These are phyloP conservation scores for Stenodera caucasica DNA, from an alignment of 2,888 invertebrate genomes.

Conservation along the genomic window DNA sequence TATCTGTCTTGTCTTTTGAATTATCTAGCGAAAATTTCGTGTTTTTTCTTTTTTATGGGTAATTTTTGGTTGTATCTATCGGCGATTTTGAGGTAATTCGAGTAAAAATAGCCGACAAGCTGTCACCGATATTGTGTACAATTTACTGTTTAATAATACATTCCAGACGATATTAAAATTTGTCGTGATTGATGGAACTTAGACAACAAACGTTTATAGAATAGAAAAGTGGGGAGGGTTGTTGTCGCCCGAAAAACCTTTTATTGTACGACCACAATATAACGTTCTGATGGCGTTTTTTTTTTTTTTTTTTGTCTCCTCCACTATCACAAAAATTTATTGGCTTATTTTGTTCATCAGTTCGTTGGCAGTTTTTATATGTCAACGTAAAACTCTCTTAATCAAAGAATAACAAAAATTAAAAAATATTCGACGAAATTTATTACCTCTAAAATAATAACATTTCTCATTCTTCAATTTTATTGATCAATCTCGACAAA, in stretches of 20 bases:
- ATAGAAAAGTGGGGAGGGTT: conserved; percentile 47
- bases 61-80: conserved; percentile 7
- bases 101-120: conserved; percentile 49
- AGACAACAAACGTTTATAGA: conserved; percentile 49
- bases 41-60: not conserved
- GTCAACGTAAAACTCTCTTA: not conserved
- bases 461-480: not conserved
- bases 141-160: conserved; percentile 55
- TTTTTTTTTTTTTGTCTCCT: conserved; percentile 32
- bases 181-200: conserved; percentile 57
- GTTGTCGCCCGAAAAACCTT: conserved; percentile 34
- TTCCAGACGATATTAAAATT: conserved; percentile 57
- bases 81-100: conserved; percentile 9
- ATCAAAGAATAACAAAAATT: conserved; percentile 2
- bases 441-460: not conserved
- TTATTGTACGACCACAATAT: conserved; percentile 39
- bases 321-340: conserved; percentile 35
- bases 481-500: conserved; percentile 3
- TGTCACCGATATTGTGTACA: conserved; percentile 55
- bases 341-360: conserved; percentile 31
- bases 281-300: conserved; percentile 39
- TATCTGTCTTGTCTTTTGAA: not conserved
- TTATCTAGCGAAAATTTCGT: no score
- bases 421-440: not conserved
- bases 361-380: conserved; percentile 14